A percentile compares a stretch with the other conserved stretches of the same genome.
phyloP scores from a whole-genome alignment of 2,888 invertebrate genomes.

The Eupithecia subumbrata region DNA sequence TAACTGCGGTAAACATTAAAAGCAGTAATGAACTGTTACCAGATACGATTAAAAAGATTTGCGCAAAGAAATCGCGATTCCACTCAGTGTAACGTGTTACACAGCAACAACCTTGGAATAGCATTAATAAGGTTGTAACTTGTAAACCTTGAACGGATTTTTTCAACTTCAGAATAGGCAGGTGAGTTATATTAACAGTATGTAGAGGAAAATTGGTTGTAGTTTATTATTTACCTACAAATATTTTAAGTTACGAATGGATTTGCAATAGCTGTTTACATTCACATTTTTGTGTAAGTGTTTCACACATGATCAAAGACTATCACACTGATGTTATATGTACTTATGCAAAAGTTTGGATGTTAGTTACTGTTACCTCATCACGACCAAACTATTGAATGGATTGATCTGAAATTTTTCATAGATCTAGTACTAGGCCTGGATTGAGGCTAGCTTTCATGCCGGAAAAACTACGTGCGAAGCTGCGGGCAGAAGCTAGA shows the following conservation, averaged over 20 bases:
- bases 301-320: not conserved
- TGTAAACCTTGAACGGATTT: constrained; percentile 25
- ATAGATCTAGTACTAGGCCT: too few relatives aligned
- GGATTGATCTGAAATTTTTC: too few relatives aligned
- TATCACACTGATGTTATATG: not conserved
- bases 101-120: constrained; percentile 21
- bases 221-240: not conserved
- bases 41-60: not conserved
- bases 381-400: not conserved
- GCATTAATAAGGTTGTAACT: not conserved
- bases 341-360: too few relatives aligned
- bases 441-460: too few relatives aligned
- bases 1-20: not conserved
- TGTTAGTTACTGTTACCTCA: not conserved
- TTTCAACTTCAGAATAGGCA: constrained; percentile 6
- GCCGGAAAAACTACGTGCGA: not conserved
- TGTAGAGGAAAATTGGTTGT: too few relatives aligned
- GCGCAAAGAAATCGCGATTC: not conserved
- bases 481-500: not conserved
- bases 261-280: not conserved
- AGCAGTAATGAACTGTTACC: not conserved
- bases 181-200: not conserved
- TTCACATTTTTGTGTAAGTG: not conserved
- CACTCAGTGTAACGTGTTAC: not conserved
- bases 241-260: not conserved